Base-by-base conservation (phyloP, 2,888 invertebrate genomes). In the Trisateles emortualis region DNA sequence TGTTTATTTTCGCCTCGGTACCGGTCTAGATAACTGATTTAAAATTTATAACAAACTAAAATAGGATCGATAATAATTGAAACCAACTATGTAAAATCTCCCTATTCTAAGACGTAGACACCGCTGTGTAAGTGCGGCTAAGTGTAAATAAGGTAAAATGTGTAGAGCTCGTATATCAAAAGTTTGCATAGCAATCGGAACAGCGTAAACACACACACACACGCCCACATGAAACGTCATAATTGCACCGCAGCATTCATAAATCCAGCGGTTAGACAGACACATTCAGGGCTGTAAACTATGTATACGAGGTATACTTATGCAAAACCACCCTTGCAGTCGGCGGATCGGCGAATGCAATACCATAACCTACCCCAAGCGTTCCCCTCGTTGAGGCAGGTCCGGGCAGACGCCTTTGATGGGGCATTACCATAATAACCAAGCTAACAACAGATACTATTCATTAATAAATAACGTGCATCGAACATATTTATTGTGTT, bases 331-430 rank as follows among this genome's bases (percentile, higher is more conserved):
- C 88, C 87, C 85, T 84, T 87, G 88, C 90, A 88, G 79, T 81
- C 76, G 82, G 81, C 79, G 84, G 78, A 83, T 81, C 81, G 83
- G 84, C 84, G 84, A 86, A 84, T 90, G 90, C 90, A 90, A 84
- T 83, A 76, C 89, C 88, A 88, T 88, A 90, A 84, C 90, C 90
- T 89, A 88, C 89, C 88, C 86, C 84, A 87, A 87, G 83, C 80
- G 74, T 82, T 86, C 88, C 90, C 90, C 90, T 85, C 83, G 79
- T 80, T 84, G 87, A 79, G 87, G 84, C 78, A 86, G 87, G 86
- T 83, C 84, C 83, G 81, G 82, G 76, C 83, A 87, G 86, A 85
- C 87, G 82, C 81, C 80, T 86, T 86, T 88, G 86, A 88, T 84
- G 81, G 70, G 76, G 79, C 82, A 88, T 87, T 89, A 86, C 80